Evolutionary conservation across 2,888 invertebrate genomes (phyloP).

Genomic region (Petrolisthes manimaculis): DNA sequence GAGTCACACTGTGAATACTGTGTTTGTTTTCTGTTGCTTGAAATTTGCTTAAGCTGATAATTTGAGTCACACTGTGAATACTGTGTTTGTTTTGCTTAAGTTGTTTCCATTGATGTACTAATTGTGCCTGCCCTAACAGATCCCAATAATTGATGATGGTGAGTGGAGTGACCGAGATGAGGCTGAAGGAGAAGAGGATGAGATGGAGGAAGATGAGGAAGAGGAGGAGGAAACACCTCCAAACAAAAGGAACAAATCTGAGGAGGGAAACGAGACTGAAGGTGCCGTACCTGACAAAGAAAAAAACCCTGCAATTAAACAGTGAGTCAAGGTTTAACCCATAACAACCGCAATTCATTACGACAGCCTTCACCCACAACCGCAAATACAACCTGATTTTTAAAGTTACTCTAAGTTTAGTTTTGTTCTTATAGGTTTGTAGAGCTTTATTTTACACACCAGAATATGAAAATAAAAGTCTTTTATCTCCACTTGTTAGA

Average conservation of each 20-base stretch:
- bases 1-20: not conserved
- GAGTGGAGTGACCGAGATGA: slow-evolving; percentile 81
- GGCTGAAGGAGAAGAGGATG: slow-evolving; percentile 85
- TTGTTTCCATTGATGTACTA: not conserved
- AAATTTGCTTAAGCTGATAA: not conserved
- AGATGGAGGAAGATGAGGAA: slow-evolving; percentile 71
- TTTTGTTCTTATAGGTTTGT: too few species aligned
- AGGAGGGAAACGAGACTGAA: slow-evolving; percentile 77
- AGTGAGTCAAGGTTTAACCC: slow-evolving; percentile 75
- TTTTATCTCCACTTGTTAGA: too few species aligned
- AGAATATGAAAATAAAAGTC: too few species aligned
- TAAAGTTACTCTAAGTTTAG: too few species aligned
- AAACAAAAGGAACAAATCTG: slow-evolving; percentile 47
- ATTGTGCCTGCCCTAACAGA: slow-evolving; percentile 43
- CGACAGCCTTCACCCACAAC: too few species aligned
- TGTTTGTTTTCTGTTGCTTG: too few species aligned
- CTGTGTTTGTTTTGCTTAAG: too few species aligned
- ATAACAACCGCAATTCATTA: too few species aligned
- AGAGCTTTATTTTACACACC: too few species aligned
- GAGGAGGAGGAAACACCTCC: slow-evolving; percentile 57
- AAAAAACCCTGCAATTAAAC: slow-evolving; percentile 74
- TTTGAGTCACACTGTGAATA: too few species aligned
- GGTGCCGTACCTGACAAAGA: slow-evolving; percentile 76
- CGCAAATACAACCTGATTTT: too few species aligned
- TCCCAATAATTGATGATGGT: slow-evolving; percentile 63